Conservation (phyloP, 2,113 vertebrate species). For the Erinaceus europaeus region DNA sequence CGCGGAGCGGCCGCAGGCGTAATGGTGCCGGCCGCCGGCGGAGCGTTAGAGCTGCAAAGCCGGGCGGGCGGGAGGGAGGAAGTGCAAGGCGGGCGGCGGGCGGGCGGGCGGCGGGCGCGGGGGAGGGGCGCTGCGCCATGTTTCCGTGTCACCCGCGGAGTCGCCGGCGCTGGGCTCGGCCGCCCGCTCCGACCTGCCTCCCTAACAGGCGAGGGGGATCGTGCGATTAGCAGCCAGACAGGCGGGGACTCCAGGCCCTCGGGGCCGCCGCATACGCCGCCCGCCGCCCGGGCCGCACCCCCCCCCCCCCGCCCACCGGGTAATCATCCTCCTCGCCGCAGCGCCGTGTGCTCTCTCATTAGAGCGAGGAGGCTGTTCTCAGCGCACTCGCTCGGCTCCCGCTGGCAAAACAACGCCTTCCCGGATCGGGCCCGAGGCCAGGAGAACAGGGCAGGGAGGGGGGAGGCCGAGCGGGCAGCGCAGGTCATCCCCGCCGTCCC, state of each 20-base stretch:
- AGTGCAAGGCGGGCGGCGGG: constrained; percentile 81
- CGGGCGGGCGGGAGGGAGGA: constrained; percentile 76
- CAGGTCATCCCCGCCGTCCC: constrained; percentile 49
- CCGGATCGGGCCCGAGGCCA: constrained; percentile 72
- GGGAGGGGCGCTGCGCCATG: constrained; percentile 84
- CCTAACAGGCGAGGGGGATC: constrained; percentile 81
- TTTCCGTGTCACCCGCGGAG: constrained; percentile 86
- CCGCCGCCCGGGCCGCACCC: constrained; percentile 73
- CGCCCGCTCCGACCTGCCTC: constrained; percentile 79
- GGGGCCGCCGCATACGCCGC: constrained; percentile 76
- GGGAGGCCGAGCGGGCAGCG: constrained; percentile 22
- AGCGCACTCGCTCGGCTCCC: constrained; percentile 78
- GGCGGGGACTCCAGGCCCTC: constrained; percentile 75
- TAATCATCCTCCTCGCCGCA: constrained; percentile 73
- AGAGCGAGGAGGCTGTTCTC: constrained; percentile 75
- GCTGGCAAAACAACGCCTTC: constrained; percentile 83
- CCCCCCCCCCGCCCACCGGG: constrained; percentile 61
- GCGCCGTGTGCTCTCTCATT: constrained; percentile 76
- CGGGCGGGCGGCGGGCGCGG: constrained; percentile 73
- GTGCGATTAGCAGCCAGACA: constrained; percentile 83
- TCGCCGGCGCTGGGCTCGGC: constrained; percentile 77
- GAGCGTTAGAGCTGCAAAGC: constrained; percentile 75
- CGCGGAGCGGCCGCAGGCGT: constrained; percentile 69
- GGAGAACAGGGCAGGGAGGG: constrained; percentile 31
- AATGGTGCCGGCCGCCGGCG: constrained; percentile 76